A percentile compares a stretch with the other conserved stretches of the same genome.
Conservation (phyloP, 2,797 vertebrate species). For the Rhinichthys osculus region DNA sequence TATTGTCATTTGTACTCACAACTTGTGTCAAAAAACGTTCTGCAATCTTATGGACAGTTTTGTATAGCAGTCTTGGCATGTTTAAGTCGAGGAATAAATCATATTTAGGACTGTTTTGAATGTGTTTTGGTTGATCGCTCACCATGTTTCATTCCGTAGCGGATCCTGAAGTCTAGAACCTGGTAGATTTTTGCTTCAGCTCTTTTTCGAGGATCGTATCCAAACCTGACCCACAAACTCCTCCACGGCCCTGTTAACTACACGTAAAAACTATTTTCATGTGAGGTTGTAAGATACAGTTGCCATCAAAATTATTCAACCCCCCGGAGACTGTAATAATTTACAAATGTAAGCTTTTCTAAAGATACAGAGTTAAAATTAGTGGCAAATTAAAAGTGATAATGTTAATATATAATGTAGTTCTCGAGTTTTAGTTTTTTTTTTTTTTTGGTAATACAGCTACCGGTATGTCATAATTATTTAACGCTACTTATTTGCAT, state of each 20-base stretch:
- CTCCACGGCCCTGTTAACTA: conserved; percentile 97
- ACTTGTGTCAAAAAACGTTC: neutral
- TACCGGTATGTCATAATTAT: too few species aligned
- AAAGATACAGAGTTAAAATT: too few species aligned
- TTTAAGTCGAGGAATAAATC: neutral
- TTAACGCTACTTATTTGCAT: too few species aligned
- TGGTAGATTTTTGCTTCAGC: conserved; percentile 92
- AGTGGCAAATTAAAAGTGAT: too few species aligned
- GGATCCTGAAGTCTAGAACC: conserved; percentile 95
- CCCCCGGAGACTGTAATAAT: too few species aligned
- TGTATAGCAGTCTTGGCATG: neutral
- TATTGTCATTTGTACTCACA: neutral
- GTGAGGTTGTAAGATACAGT: neutral
- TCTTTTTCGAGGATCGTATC: conserved; percentile 91
- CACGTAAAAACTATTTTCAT: neutral
- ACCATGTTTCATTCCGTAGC: conserved; percentile 94
- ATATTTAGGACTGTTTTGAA: neutral
- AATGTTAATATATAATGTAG: too few species aligned
- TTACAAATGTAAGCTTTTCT: too few species aligned
- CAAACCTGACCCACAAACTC: conserved; percentile 93
- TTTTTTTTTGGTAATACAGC: too few species aligned
- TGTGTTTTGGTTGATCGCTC: conserved; percentile 53
- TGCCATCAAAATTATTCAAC: too few species aligned
- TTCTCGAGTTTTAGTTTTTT: too few species aligned
- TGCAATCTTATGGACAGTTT: neutral